A percentile compares a stretch with the other conserved stretches of the same genome.
phyloP scores from a whole-genome alignment of 2,113 vertebrate species.

The Etheostoma spectabile region DNA sequence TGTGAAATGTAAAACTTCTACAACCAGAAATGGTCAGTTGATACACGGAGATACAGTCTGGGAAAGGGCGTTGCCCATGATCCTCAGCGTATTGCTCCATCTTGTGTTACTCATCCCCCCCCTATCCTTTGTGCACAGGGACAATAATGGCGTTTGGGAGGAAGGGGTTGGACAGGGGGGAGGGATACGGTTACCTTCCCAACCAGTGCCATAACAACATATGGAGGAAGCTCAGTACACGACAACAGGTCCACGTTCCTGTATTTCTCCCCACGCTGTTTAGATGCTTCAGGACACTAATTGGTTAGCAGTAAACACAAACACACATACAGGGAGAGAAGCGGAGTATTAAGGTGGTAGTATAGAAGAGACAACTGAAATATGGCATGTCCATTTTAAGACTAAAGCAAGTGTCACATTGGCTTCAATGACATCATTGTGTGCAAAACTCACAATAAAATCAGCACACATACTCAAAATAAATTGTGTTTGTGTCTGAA shows the following conservation, averaged over 20 bases:
- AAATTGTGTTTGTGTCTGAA: slow-evolving; percentile 30
- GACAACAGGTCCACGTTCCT: slow-evolving; percentile 59
- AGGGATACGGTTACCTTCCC: slow-evolving; percentile 73
- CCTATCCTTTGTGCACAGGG: slow-evolving; percentile 74
- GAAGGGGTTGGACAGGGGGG: slow-evolving; percentile 29
- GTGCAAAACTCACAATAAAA: slow-evolving; percentile 16
- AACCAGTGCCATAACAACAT: slow-evolving; percentile 66
- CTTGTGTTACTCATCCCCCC: slow-evolving; percentile 66
- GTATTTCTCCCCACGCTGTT: slow-evolving; percentile 15
- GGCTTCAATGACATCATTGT: neutral
- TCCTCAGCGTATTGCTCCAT: slow-evolving; percentile 68
- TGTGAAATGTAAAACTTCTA: slow-evolving; percentile 36
- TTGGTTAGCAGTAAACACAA: neutral
- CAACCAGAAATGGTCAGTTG: slow-evolving; percentile 51
- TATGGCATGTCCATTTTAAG: neutral
- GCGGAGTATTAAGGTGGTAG: neutral
- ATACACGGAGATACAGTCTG: slow-evolving; percentile 64
- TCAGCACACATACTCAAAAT: neutral
- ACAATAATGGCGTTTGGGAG: slow-evolving; percentile 73
- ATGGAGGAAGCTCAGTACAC: slow-evolving; percentile 53
- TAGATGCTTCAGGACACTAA: slow-evolving; percentile 6
- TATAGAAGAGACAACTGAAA: neutral
- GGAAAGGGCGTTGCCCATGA: slow-evolving; percentile 79
- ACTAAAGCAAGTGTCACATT: neutral
- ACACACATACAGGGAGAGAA: neutral